Conservation (phyloP, 2,888 invertebrate genomes). For the Keiferia lycopersicella region DNA sequence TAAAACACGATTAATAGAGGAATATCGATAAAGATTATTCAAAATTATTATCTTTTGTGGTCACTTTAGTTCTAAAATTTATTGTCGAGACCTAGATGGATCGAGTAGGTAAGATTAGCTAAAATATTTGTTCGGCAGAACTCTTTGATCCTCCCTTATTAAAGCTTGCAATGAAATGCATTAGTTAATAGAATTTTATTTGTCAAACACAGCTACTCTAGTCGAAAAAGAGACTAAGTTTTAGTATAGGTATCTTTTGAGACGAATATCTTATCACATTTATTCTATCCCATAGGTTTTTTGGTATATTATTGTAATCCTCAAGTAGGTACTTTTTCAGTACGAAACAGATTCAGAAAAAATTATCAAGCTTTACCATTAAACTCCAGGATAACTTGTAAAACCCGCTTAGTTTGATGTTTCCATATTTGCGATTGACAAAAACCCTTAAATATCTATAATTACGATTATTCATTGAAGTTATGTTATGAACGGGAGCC, state of each 20-base stretch:
- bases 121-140: slow-evolving; percentile 28
- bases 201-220: slow-evolving; percentile 79
- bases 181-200: slow-evolving; percentile 57
- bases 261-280: slow-evolving; percentile 19
- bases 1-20: slow-evolving; percentile 22
- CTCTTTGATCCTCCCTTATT: slow-evolving; percentile 40
- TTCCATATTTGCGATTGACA: slow-evolving; percentile 63
- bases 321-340: no score
- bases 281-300: background rate
- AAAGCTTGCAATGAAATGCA: slow-evolving; percentile 40
- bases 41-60: slow-evolving; percentile 63
- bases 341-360: no score
- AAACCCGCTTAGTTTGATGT: background rate
- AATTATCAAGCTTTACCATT: background rate
- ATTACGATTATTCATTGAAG: slow-evolving; percentile 22
- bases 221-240: slow-evolving; percentile 50
- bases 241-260: slow-evolving; percentile 1
- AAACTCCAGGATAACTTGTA: no score
- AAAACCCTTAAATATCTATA: no score
- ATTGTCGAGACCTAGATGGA: slow-evolving; percentile 55
- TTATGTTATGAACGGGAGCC: slow-evolving; percentile 59
- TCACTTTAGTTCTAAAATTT: slow-evolving; percentile 50
- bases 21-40: slow-evolving; percentile 21
- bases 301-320: background rate
- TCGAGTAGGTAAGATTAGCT: slow-evolving; percentile 25